Evolutionary conservation across 2,888 invertebrate genomes (phyloP).

Genomic region (Brenthis ino): DNA sequence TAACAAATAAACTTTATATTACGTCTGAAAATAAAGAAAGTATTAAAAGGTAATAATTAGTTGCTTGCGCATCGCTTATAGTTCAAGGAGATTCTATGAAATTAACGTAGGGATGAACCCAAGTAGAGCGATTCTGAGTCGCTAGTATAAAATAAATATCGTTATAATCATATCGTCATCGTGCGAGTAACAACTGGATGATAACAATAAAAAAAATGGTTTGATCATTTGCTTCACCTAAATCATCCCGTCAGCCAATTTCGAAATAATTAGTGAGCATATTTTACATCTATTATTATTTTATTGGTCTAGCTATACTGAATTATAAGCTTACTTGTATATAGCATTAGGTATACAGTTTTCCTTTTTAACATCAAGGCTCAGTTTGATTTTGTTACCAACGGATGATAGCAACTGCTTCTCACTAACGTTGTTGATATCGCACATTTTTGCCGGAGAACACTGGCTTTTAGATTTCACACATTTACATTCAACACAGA

Average conservation of each 20-base stretch:
- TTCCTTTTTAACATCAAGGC: slow-evolving; percentile 42
- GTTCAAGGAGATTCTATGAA: no score
- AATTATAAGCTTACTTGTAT: slow-evolving; percentile 52
- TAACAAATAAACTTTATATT: no score
- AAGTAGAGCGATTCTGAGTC: no score
- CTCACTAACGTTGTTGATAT: background rate
- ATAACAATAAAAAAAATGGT: background rate
- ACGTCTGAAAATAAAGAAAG: no score
- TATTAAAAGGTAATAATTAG: no score
- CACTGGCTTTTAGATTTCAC: slow-evolving; percentile 33
- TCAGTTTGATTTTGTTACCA: slow-evolving; percentile 27
- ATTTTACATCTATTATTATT: background rate
- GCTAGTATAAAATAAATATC: no score
- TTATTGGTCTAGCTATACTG: no score
- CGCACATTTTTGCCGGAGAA: slow-evolving; percentile 30
- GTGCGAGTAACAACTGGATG: background rate
- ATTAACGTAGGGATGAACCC: no score
- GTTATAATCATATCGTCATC: background rate
- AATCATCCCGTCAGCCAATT: no score
- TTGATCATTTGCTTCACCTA: no score
- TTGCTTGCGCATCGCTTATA: no score
- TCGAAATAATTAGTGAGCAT: no score
- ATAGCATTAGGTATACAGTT: slow-evolving; percentile 52
- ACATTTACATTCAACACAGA: slow-evolving; percentile 39
- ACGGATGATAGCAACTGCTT: slow-evolving; percentile 24